Evolutionary conservation across 2,797 vertebrate genomes (phyloP).

Genomic region (Danionella dracula): DNA sequence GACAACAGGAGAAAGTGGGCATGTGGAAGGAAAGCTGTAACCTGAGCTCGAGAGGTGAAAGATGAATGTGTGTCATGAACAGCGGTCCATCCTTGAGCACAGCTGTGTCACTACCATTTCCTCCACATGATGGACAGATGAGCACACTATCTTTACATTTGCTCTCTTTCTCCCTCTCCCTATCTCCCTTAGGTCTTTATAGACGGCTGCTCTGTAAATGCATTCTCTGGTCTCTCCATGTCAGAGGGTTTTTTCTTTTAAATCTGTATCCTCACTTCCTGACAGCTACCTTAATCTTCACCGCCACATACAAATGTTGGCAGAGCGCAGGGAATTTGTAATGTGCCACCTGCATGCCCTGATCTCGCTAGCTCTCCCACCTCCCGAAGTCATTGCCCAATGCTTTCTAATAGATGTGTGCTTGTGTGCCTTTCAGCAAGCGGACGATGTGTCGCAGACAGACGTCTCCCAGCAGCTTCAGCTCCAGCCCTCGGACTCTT

Average conservation of each 20-base stretch:
- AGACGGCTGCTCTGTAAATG: conserved; percentile 47
- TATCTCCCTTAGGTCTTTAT: conserved; percentile 48
- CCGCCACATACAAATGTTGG: conserved; percentile 43
- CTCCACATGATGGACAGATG: conserved; percentile 50
- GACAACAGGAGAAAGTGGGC: neutral
- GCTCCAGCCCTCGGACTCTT: conserved; percentile 82
- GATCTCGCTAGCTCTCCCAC: conserved; percentile 2
- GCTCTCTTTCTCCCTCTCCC: conserved; percentile 7
- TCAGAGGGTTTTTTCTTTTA: conserved; percentile 47
- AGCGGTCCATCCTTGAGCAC: conserved; percentile 42
- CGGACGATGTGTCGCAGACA: conserved; percentile 91
- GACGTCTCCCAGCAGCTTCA: conserved; percentile 86
- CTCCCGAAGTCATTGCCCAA: neutral
- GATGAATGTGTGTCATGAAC: conserved; percentile 42
- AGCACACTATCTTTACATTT: conserved; percentile 40
- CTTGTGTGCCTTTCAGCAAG: conserved; percentile 72
- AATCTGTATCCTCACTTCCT: conserved; percentile 46
- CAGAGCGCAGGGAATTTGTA: conserved; percentile 41
- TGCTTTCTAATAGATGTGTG: neutral
- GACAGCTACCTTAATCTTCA: conserved; percentile 47
- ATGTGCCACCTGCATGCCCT: conserved; percentile 26
- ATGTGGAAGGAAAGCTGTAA: conserved; percentile 32
- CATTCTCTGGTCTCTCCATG: conserved; percentile 49
- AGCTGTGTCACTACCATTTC: conserved; percentile 42
- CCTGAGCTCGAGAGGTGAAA: conserved; percentile 43